Percentiles rank a stretch among this genome's conserved stretches.
Evolutionary conservation across 2,888 invertebrate species (phyloP).

Genomic region (Homarus gammarus): DNA sequence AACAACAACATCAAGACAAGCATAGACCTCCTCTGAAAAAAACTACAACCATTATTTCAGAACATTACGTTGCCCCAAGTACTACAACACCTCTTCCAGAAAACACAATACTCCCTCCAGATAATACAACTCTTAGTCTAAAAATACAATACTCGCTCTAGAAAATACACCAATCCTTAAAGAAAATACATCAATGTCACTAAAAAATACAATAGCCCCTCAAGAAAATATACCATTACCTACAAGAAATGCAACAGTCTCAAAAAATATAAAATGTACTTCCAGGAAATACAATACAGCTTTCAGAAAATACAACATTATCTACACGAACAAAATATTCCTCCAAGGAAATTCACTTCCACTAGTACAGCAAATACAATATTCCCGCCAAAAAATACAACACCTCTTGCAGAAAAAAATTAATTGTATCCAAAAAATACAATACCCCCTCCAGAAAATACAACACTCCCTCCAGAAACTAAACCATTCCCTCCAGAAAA

Average conservation of each 20-base stretch:
- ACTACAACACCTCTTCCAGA: neutral
- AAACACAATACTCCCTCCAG: neutral
- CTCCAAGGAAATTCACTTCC: too few species aligned
- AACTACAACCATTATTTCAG: neutral
- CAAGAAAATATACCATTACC: neutral
- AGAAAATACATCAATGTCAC: neutral
- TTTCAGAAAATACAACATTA: neutral
- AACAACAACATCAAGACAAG: too few species aligned
- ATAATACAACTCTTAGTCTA: neutral
- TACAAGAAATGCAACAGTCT: neutral
- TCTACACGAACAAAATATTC: neutral
- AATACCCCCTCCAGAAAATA: neutral
- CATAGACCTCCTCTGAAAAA: too few species aligned
- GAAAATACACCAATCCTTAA: neutral
- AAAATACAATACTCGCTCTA: neutral
- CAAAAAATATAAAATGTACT: neutral
- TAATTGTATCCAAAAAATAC: neutral
- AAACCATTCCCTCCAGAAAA: too few species aligned
- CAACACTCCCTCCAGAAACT: neutral
- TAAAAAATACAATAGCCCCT: neutral
- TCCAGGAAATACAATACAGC: neutral
- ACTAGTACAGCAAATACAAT: too few species aligned
- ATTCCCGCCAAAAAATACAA: too few species aligned
- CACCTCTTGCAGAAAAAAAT: too few species aligned
- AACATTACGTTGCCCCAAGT: neutral